Conservation (phyloP, 2,113 vertebrate species). For the Brachypodius melanocephalos region DNA sequence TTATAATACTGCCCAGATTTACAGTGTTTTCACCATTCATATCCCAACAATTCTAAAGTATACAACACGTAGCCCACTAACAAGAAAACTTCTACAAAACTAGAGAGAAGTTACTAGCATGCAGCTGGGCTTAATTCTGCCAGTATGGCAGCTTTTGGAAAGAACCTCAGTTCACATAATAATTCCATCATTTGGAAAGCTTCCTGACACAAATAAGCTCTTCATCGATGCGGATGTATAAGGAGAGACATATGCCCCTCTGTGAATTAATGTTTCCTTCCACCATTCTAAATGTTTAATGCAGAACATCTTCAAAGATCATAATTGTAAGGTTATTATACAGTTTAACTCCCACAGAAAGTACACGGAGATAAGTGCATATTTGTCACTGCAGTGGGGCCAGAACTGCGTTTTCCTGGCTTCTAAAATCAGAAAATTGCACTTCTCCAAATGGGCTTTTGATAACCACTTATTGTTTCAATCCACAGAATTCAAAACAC, state of each 20-base stretch:
- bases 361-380: background rate
- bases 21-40: background rate
- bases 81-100: conserved; percentile 17
- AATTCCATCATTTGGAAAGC: conserved; percentile 21
- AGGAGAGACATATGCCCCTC: background rate
- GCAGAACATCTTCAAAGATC: conserved; percentile 47
- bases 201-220: conserved; percentile 41
- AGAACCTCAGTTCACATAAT: background rate
- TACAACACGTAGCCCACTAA: background rate
- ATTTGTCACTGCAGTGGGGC: conserved; percentile 10
- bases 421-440: conserved; percentile 55
- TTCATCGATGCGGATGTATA: background rate
- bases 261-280: conserved; percentile 37
- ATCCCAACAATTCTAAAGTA: background rate
- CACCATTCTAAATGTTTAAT: conserved; percentile 37
- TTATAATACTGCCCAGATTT: background rate
- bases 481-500: conserved; percentile 24
- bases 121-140: conserved; percentile 28
- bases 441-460: conserved; percentile 28
- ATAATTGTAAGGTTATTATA: conserved; percentile 25
- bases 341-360: conserved; percentile 37
- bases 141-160: background rate
- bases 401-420: conserved; percentile 22
- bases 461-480: conserved; percentile 48
- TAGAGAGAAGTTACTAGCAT: background rate